Evolutionary conservation across 2,888 invertebrate species (phyloP), one percentile per base, ranked within the genome.

Genomic region (Plagodis dolabraria): DNA sequence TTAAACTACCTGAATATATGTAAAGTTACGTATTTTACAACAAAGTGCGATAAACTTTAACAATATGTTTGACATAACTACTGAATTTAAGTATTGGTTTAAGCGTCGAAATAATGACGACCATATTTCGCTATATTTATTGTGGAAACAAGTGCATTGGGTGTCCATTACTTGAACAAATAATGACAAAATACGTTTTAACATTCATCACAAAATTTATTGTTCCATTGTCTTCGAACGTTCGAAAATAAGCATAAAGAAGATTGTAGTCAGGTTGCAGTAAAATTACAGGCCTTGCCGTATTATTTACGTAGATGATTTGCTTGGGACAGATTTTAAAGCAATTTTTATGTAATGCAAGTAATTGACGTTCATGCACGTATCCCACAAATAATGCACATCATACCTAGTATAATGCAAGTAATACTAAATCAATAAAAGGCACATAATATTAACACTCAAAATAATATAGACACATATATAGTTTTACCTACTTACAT

Each of bases 341-440:
- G 67, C 69, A 67, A 67, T 67, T 60, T 78, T 63, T 59, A 60
- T 52, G 55, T 72, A 71, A 75, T 75, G 67, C 71, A 78, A 78
- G 77, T 82, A 76, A 82, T 77, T 76, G 71, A 56, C 42, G 47
- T 35, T 9, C n/a, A 45, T 22, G 10, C 34, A 10, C 9, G 7
- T 38, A 7, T 38, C 38, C 38, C 2, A 38, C 9, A 8, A 38
- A 7, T 8, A 38, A 38, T 9, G 7, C 9, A 9, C 38, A 38
- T 38, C 1, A 9, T 38, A 38, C 5, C 7, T 38, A 38, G 7
- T 7, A 38, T 38, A 38, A 8, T n/a, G 5, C 38, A 38, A 4
- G 7, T 1, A 7, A n/a, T n/a, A n/a, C n/a, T n/a, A n/a, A 22
- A 22, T 22, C 22, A 22, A 22, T 22, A 22, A 22, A 22, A 22